Evolutionary conservation across 2,888 invertebrate genomes (phyloP).

Genomic region (Limnephilus rhombicus): DNA sequence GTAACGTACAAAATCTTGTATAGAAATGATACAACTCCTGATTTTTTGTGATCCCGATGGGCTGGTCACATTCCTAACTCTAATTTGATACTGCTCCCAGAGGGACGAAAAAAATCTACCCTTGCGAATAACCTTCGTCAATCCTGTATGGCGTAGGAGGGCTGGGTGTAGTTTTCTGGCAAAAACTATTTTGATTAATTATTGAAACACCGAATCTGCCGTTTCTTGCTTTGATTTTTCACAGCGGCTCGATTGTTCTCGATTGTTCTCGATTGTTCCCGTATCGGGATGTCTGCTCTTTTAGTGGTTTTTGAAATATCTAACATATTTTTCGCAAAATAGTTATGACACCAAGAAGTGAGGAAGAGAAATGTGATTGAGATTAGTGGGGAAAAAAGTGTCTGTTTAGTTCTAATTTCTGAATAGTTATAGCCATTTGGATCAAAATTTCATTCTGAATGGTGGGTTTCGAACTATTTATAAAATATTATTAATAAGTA

Average conservation of each 20-base stretch:
- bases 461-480: background rate
- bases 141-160: slow-evolving; percentile 24
- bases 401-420: background rate
- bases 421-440: background rate
- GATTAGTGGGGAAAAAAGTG: background rate
- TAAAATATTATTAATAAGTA: background rate
- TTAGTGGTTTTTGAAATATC: background rate
- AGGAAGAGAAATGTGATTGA: background rate
- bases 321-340: background rate
- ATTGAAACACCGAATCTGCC: slow-evolving; percentile 40
- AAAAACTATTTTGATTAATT: slow-evolving; percentile 49
- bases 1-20: slow-evolving; percentile 37
- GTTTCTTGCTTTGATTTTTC: slow-evolving; percentile 48
- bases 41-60: slow-evolving; percentile 39
- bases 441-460: background rate
- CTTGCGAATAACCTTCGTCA: slow-evolving; percentile 50
- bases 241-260: background rate
- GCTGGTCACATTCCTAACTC: slow-evolving; percentile 45
- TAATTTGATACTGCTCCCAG: slow-evolving; percentile 44
- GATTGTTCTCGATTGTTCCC: background rate
- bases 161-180: slow-evolving; percentile 43
- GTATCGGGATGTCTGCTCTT: background rate
- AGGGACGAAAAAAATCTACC: slow-evolving; percentile 37
- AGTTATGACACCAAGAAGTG: background rate
- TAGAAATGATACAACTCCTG: slow-evolving; percentile 30